phyloP scores from a whole-genome alignment of 1,140 invertebrate genomes.

The Achroia grisella region DNA sequence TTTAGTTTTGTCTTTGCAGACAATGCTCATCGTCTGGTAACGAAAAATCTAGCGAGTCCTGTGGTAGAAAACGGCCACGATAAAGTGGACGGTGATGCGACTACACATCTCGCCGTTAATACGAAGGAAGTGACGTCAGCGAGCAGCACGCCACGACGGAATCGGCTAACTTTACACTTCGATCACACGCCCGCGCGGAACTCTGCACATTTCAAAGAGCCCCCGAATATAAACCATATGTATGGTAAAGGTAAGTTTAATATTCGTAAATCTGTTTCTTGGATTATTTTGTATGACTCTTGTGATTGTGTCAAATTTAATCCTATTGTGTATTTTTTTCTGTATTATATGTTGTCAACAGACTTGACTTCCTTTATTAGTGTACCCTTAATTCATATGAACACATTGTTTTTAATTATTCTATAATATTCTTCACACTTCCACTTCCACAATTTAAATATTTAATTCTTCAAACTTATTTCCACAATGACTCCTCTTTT shows the following conservation, averaged over 20 bases:
- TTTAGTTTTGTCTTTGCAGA: conserved; percentile 34
- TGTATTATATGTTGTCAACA: background rate
- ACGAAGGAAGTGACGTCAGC: conserved; percentile 53
- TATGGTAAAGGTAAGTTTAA: conserved; percentile 51
- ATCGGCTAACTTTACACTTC: conserved; percentile 73
- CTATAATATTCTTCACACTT: too few relatives aligned
- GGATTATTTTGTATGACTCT: background rate
- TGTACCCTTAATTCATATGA: too few relatives aligned
- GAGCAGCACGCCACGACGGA: conserved; percentile 58
- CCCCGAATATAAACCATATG: conserved; percentile 64
- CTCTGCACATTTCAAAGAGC: conserved; percentile 78
- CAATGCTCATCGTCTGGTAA: conserved; percentile 63
- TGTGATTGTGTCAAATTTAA: conserved; percentile 4
- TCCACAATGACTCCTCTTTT: too few relatives aligned
- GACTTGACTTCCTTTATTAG: too few relatives aligned
- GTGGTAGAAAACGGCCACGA: conserved; percentile 52
- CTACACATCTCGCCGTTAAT: conserved; percentile 19
- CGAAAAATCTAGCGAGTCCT: conserved; percentile 57
- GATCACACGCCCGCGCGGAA: conserved; percentile 75
- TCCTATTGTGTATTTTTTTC: background rate
- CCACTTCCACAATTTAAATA: too few relatives aligned
- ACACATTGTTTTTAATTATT: too few relatives aligned
- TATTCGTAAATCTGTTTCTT: too few relatives aligned
- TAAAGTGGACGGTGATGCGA: conserved; percentile 47
- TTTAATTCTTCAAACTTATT: too few relatives aligned